phyloP scores from a whole-genome alignment of 2,888 invertebrate genomes.

The Pristionchus entomophagus region DNA sequence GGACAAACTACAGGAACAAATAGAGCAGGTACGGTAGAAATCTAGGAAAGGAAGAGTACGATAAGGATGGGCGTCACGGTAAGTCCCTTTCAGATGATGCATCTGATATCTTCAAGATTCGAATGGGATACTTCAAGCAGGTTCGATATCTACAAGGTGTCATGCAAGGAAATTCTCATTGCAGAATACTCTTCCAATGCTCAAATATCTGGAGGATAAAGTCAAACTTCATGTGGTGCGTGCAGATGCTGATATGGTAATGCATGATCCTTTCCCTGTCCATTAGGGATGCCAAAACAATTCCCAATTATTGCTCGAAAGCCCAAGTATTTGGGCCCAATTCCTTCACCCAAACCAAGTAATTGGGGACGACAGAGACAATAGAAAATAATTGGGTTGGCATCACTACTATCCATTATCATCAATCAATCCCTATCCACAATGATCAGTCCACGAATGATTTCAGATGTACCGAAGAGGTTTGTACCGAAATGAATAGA shows the following conservation, averaged over 20 bases:
- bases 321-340: too few species aligned
- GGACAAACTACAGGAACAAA: slow-evolving; percentile 42
- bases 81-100: slow-evolving; percentile 83
- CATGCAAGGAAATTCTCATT: neutral
- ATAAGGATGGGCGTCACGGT: too few species aligned
- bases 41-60: too few species aligned
- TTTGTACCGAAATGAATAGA: neutral
- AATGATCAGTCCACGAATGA: neutral
- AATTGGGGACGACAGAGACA: too few species aligned
- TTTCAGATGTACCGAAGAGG: neutral
- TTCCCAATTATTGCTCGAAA: too few species aligned
- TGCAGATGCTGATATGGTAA: slow-evolving; percentile 50
- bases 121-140: slow-evolving; percentile 88
- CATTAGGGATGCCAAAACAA: too few species aligned
- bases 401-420: too few species aligned
- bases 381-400: too few species aligned
- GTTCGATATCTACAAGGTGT: neutral
- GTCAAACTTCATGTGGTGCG: slow-evolving; percentile 89
- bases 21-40: slow-evolving; percentile 47
- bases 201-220: slow-evolving; percentile 87
- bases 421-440: neutral
- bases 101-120: slow-evolving; percentile 87
- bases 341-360: too few species aligned
- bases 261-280: slow-evolving; percentile 24
- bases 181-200: slow-evolving; percentile 88